Evolutionary conservation across 2,888 invertebrate genomes (phyloP), one percentile per base, ranked within the genome.

Genomic region (Cantharis nigra): DNA sequence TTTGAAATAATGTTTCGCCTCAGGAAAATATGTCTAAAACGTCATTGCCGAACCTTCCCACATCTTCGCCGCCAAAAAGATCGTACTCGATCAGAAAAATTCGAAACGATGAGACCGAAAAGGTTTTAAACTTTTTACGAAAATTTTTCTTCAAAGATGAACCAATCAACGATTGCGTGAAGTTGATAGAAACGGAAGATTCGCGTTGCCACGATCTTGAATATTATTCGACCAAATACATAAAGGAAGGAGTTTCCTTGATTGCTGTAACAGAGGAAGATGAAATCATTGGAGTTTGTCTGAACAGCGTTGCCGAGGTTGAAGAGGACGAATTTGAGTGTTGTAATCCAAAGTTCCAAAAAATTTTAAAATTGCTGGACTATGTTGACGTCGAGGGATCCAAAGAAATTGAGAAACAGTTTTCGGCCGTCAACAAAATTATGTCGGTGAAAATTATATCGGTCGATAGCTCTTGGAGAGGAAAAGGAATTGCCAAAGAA

Each of bases 101-200:
- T 33, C 87, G 86, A n/a, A 87, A 89, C n/a, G 86, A 89, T 9
- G 90, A 91, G 82, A 85, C 87, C 73, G 88, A 89, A n/a, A 85
- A 85, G 71, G 91, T 92, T 84, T 88, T 92, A n/a, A 86, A 89
- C 33, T 91, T 91, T 82, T 85, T 92, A 7, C 86, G 88, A 80
- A 90, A 91, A 76, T 93, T 92, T 86, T 94, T 94, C 90, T 94
- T 93, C 89, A 91, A 91, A 33, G 94, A 94, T 83, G 94, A 94
- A 83, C 94, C 94, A 0, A 89, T 94, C 82, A 94, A 94, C 87
- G 87, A 90, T 11, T 89, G 91, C 73, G 87, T 94, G 1, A 89
- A 93, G 79, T 92, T 92, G 75, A 91, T 91, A 0, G 91, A 91
- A 13, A 91, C 91, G 0, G 90, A 91, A 13, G 89, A 91, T 64